Conservation (phyloP, 2,113 vertebrate genomes). For the Rattus norvegicus region GRCr8 NC_086023.1:27881001-27881500, state of each 20-base stretch:
- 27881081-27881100: neutral
- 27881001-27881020: neutral
- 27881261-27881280: neutral
- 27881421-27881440: neutral
- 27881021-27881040: neutral
- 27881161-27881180: neutral
- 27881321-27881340: neutral
- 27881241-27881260: neutral
- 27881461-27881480: neutral
- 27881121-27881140: neutral
- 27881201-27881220: neutral
- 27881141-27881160: neutral
- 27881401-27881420: neutral
- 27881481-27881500: neutral
- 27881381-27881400: neutral
- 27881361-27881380: neutral
- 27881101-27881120: neutral
- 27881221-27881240: neutral
- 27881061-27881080: neutral
- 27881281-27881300: too few relatives aligned
- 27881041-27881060: neutral
- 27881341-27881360: neutral
- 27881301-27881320: neutral
- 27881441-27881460: neutral
- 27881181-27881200: neutral